A percentile compares a stretch with the other conserved stretches of the same genome.
These are phyloP conservation scores for Sebastes variabilis DNA, from an alignment of 2,797 vertebrate genomes.

Conservation along the genomic window DNA sequence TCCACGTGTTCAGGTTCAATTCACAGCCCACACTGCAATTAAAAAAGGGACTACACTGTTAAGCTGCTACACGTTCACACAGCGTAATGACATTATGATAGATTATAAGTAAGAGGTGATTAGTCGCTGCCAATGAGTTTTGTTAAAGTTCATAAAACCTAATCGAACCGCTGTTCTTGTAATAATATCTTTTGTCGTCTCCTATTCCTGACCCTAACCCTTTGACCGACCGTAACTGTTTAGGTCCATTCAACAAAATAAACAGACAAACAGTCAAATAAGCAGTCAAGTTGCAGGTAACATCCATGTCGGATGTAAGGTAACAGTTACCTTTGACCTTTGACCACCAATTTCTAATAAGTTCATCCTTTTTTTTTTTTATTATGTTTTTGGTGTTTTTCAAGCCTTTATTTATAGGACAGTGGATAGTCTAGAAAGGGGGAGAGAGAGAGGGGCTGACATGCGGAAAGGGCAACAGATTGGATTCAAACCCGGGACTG, in stretches of 20 bases:
- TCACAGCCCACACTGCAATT: constrained; percentile 17
- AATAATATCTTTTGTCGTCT: background rate
- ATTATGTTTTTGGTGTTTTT: too few relatives aligned
- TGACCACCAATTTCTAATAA: too few relatives aligned
- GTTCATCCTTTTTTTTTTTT: too few relatives aligned
- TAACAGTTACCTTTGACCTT: too few relatives aligned
- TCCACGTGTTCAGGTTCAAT: constrained; percentile 17
- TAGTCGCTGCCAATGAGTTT: background rate
- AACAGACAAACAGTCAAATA: too few relatives aligned
- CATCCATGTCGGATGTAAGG: too few relatives aligned
- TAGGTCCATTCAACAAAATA: background rate
- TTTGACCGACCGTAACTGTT: background rate
- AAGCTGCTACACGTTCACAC: background rate
- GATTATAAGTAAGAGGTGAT: background rate
- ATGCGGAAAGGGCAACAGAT: too few relatives aligned
- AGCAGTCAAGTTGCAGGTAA: too few relatives aligned
- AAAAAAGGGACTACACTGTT: background rate
- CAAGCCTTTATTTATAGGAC: too few relatives aligned
- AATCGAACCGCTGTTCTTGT: background rate
- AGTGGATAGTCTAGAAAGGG: too few relatives aligned
- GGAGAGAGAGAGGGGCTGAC: too few relatives aligned
- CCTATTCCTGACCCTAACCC: background rate
- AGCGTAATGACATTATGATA: background rate
- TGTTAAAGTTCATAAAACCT: background rate
- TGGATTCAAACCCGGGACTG: too few relatives aligned